These are phyloP conservation scores for Sphenopsis melanotis DNA, from an alignment of 2,797 vertebrate genomes.

Conservation along the genomic window DNA sequence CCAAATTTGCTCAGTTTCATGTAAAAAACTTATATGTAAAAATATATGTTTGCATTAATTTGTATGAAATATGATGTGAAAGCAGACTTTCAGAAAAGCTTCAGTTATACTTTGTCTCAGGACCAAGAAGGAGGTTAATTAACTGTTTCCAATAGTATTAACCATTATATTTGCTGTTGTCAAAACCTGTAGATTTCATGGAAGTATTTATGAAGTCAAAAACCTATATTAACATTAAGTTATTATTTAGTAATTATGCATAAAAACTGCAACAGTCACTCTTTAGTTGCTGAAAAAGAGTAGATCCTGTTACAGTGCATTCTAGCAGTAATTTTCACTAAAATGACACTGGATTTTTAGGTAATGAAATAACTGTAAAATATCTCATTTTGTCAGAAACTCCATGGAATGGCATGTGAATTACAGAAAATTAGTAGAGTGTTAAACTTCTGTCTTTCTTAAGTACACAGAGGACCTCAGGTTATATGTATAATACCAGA, in stretches of 20 bases:
- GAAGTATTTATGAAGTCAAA: not conserved
- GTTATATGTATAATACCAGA: not conserved
- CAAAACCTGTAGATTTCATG: not conserved
- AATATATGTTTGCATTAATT: not conserved
- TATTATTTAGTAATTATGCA: not conserved
- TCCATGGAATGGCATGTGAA: not conserved
- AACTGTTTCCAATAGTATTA: not conserved
- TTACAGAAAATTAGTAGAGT: not conserved
- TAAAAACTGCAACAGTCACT: not conserved
- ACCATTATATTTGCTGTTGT: not conserved
- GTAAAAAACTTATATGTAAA: not conserved
- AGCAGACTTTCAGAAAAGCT: not conserved
- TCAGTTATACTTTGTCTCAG: not conserved
- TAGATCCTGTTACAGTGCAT: not conserved
- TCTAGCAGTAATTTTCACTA: not conserved
- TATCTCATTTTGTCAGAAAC: not conserved
- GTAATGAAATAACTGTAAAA: not conserved
- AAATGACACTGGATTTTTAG: not conserved
- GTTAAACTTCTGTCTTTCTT: not conserved
- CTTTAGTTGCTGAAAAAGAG: not conserved
- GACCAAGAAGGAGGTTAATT: not conserved
- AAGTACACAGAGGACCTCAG: not conserved
- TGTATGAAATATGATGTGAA: not conserved
- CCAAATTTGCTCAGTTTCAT: not conserved
- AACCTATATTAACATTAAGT: accelerated